Conservation (phyloP, 1,140 invertebrate genomes). For the Diuraphis noxia region DNA sequence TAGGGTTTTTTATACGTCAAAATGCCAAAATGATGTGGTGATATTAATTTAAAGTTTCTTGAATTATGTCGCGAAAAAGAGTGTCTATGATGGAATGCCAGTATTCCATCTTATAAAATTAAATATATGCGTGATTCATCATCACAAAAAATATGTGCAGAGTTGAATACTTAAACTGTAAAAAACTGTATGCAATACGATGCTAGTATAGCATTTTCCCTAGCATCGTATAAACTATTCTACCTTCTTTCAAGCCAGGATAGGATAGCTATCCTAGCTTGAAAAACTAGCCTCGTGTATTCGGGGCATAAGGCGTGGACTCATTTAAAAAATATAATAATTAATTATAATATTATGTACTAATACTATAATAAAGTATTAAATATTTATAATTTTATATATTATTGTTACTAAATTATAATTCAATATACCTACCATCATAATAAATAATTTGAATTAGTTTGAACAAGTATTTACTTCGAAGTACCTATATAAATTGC, state of each 20-base stretch:
- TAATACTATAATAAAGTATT: too few species aligned
- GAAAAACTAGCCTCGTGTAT: background rate
- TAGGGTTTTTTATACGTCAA: slow-evolving; percentile 35
- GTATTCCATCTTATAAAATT: slow-evolving; percentile 27
- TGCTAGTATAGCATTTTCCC: too few species aligned
- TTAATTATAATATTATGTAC: background rate
- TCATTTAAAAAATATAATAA: background rate
- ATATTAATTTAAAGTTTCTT: slow-evolving; percentile 18
- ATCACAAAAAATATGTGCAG: slow-evolving; percentile 35
- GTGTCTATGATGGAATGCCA: slow-evolving; percentile 32
- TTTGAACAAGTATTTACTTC: too few species aligned
- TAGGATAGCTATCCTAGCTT: background rate
- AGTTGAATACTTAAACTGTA: slow-evolving; percentile 1
- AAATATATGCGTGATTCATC: slow-evolving; percentile 29
- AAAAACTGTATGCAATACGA: too few species aligned
- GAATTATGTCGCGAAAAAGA: slow-evolving; percentile 26
- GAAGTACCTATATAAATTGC: too few species aligned
- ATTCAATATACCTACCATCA: too few species aligned
- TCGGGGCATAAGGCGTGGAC: background rate
- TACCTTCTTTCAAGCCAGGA: background rate
- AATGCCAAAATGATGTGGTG: slow-evolving; percentile 14
- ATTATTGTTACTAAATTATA: too few species aligned
- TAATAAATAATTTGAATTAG: too few species aligned
- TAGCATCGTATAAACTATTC: too few species aligned
- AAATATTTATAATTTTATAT: too few species aligned